These are phyloP conservation scores for Ursus arctos DNA, from an alignment of 2,113 vertebrate species.

Conservation along the genomic window DNA sequence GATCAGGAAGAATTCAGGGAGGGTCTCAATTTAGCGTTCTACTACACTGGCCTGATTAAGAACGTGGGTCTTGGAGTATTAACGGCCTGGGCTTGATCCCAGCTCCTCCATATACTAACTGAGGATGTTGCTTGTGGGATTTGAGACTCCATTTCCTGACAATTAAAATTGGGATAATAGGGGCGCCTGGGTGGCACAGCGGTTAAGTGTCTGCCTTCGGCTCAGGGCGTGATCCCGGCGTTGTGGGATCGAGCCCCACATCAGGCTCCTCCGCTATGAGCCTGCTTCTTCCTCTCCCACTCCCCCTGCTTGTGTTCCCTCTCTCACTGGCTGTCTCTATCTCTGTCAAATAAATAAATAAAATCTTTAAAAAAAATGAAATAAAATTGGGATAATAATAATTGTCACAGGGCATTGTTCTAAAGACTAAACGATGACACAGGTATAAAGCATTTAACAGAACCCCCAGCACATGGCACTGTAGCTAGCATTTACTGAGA, in stretches of 20 bases:
- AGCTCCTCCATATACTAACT: neutral
- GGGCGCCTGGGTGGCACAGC: no score
- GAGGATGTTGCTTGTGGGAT: neutral
- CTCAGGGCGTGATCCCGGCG: no score
- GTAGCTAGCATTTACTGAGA: neutral
- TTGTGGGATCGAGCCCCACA: no score
- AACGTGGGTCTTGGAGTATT: neutral
- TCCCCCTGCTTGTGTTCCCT: no score
- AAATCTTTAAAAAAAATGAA: no score
- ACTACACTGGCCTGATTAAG: neutral
- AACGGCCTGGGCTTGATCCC: neutral
- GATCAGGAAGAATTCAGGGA: neutral
- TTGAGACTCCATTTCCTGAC: slow-evolving; percentile 5
- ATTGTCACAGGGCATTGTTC: neutral
- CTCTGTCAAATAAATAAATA: no score
- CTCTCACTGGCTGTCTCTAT: no score
- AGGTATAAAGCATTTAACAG: neutral
- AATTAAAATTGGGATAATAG: neutral
- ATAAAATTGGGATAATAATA: neutral
- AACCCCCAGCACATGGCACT: neutral
- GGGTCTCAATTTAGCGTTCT: neutral
- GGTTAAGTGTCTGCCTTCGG: no score
- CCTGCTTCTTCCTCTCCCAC: no score
- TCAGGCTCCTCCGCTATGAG: no score
- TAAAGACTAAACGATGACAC: neutral